phyloP scores from a whole-genome alignment of 2,888 invertebrate genomes.

The Julus scanicus region DNA sequence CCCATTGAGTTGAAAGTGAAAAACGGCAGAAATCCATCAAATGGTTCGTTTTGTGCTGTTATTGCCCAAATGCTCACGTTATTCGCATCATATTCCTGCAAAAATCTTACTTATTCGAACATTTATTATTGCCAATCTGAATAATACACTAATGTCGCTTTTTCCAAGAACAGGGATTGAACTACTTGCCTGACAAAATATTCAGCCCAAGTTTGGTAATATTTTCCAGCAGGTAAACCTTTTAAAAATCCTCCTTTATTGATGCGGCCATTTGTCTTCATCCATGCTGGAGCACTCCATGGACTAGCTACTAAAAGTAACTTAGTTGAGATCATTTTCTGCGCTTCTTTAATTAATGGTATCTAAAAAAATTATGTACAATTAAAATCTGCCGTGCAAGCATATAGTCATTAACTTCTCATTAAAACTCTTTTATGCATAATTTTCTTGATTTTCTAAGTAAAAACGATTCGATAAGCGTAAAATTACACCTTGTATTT shows the following conservation, averaged over 20 bases:
- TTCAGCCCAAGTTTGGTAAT: constrained; percentile 53
- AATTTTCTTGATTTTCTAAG: background rate
- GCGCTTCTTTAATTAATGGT: constrained; percentile 64
- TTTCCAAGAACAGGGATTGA: background rate
- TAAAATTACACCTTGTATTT: constrained; percentile 61
- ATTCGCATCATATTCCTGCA: constrained; percentile 67
- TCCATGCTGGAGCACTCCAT: constrained; percentile 72
- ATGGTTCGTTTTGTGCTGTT: constrained; percentile 89
- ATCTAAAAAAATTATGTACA: constrained; percentile 61
- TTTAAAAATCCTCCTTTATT: constrained; percentile 64
- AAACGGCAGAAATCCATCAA: constrained; percentile 73
- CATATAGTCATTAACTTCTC: too few species aligned
- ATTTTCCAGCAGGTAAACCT: constrained; percentile 59
- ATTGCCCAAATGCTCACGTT: constrained; percentile 77
- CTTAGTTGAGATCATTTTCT: constrained; percentile 60
- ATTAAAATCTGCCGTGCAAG: too few species aligned
- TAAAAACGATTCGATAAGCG: background rate
- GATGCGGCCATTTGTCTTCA: constrained; percentile 69
- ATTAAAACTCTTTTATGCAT: background rate
- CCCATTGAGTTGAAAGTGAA: constrained; percentile 79
- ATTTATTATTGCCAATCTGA: constrained; percentile 60
- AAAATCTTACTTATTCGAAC: constrained; percentile 62
- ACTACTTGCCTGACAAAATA: constrained; percentile 49
- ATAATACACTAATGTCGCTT: background rate
- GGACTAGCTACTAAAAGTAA: constrained; percentile 68